Base-by-base conservation (phyloP, 2,888 invertebrate species). In the Caenorhabditis sp. region DNA sequence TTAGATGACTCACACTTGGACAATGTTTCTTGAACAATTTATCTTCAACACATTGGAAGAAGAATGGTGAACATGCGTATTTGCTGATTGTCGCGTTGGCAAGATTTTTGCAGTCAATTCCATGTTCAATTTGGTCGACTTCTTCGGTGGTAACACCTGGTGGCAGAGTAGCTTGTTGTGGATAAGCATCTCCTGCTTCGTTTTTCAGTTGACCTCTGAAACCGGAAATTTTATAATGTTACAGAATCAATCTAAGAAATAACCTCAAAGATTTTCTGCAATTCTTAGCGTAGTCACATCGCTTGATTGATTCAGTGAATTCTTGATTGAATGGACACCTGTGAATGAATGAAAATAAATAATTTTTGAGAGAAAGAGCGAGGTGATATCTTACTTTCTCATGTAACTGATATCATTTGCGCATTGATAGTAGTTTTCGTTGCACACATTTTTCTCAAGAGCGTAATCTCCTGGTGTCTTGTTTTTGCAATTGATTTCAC, bases 1-100 rank as follows among this genome's bases (percentile, higher is more conserved):
- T 10, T 17, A 36, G 36, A 36, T 36, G 10, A 43, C 43, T 43
- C 17, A 43, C 43, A 57, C 53, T 10, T 58, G 71, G 80, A 57
- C 80, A 80, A 2, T 59, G 25, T 54, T 80, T 76, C 52, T 69
- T 70, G 70, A 70, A 77, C 21, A 76, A 53, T 25, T 65, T 73
- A 56, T 67, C 64, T 49, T 78, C 63, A 54, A 77, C 38, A 27
- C 80, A 80, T 38, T 77, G 76, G 56, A 53, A 80, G 70, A 78
- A 80, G 62, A 49, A 64, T 27, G 59, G 59, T 0, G 74, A 60
- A 52, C 80, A 80, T 4, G 25, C 8, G 5, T 36, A 17, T 7
- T 72, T 59, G 21, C 50, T 31, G 57, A 60, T 69, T 27, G 64
- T 61, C 53, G 68, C 63, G 43, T 78, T 72, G 58, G 50, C 70